Evolutionary conservation across 2,888 invertebrate genomes (phyloP), one percentile per base, ranked within the genome.

Genomic region (Terebella lapidaria): DNA sequence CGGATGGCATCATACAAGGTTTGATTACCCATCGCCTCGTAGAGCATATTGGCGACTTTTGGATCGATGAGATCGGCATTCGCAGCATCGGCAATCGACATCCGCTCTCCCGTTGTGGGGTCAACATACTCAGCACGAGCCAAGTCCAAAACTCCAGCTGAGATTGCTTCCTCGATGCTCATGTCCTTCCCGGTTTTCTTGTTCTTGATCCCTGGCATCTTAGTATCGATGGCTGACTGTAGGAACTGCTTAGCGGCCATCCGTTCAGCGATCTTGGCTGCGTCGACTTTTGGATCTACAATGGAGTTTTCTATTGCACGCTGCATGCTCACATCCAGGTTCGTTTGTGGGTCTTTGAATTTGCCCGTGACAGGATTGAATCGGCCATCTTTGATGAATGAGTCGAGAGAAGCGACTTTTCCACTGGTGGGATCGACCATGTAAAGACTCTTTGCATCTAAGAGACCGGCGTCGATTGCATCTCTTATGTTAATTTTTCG

Each of bases 241-340:
- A n/a, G n/a, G n/a, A n/a, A n/a, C n/a, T n/a, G n/a, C n/a, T n/a
- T n/a, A n/a, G n/a, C n/a, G n/a, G n/a, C n/a, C n/a, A n/a, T n/a
- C n/a, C n/a, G n/a, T 20, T 10, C 20, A 4, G 3, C 47, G 46
- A 22, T 45, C 46, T n/a, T n/a, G n/a, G n/a, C n/a, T n/a, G n/a
- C n/a, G 24, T 71, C 66, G n/a, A 77, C 68, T n/a, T 63, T 62
- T 1, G 76, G 69, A 3, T 67, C 66, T 49, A 79, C 67, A 24
- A 75, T 62, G 1, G 94, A 94, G 77, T 90, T 84, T 74, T 91
- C 91, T 0, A 92, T 88, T 18, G 93, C 94, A 72, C 91, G 82
- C 67, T 74, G 85, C 58, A 89, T 81, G 65, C 84, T 84, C 30
- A 87, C 77, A 51, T 81, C 80, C 59, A 81, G 85, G 18, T 89